Evolutionary conservation across 2,113 vertebrate genomes (phyloP), one percentile per base, ranked within the genome.

Genomic region (Parus major): DNA sequence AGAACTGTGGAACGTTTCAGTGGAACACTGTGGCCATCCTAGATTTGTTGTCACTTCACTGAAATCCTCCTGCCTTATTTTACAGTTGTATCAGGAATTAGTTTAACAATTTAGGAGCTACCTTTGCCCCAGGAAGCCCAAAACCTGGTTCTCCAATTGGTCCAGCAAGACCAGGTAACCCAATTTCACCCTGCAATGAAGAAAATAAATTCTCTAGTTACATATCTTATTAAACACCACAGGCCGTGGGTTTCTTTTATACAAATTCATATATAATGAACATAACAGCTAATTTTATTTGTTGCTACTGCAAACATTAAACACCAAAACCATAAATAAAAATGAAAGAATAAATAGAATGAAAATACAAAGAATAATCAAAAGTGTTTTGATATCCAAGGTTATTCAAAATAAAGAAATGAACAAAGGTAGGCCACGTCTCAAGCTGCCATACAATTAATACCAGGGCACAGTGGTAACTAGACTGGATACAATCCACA

Each of bases 101-200:
- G 21, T 73, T 78, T 56, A 76, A 57, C 33, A 80, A 18, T 75
- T 66, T 85, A 63, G 47, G 36, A 88, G 68, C 79, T 97, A 99
- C 99, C 98, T 99, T 99, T 95, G 98, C 98, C 78, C 99, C 99
- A 93, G 98, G 98, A 93, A 99, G 97, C 71, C 99, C 99, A 80
- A 98, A 96, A 60, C 98, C 98, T 88, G 98, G 98, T 97, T 99
- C 99, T 80, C 99, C 99, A 89, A 98, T 31, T 53, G 97, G 98
- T 61, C 99, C 99, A 92, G 97, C 46, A 47, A 98, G 97, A 84
- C 99, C 99, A 92, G 96, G 35, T 47, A 98, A 97, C 31, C 99
- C 99, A 27, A 93, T 19, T 65, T 99, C 98, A 91, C 99, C 99
- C 99, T 99, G 82, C 49, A 89, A 94, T 46, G 94, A 66, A 95